A percentile compares a stretch with the other conserved stretches of the same genome.
Evolutionary conservation across 2,888 invertebrate species (phyloP).

Genomic region (Tinea pellionella): DNA sequence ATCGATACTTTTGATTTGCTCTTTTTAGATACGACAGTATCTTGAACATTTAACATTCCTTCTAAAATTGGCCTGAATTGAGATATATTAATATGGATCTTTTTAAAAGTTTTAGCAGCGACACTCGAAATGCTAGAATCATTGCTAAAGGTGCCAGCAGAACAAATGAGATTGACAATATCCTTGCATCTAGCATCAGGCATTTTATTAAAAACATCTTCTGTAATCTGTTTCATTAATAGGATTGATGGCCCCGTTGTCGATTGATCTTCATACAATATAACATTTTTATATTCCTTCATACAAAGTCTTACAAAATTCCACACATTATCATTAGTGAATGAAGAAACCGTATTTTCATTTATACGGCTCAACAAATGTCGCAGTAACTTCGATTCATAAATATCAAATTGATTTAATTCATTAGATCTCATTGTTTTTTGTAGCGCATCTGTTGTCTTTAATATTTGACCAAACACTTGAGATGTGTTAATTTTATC

Average conservation of each 20-base stretch:
- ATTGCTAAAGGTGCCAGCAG: constrained; percentile 67
- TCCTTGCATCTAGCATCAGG: constrained; percentile 51
- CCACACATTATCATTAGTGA: constrained; percentile 62
- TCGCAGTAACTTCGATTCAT: constrained; percentile 63
- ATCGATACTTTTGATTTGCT: constrained; percentile 51
- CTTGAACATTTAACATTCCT: constrained; percentile 67
- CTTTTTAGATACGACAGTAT: constrained; percentile 45
- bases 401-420: constrained; percentile 46
- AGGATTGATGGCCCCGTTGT: constrained; percentile 54
- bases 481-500: constrained; percentile 50
- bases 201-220: constrained; percentile 62
- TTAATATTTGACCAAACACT: constrained; percentile 46
- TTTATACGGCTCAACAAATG: constrained; percentile 69
- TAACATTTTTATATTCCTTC: constrained; percentile 58
- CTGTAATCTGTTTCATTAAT: constrained; percentile 68
- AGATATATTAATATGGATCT: constrained; percentile 72
- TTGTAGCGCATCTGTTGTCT: constrained; percentile 33
- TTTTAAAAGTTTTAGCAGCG: constrained; percentile 74
- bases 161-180: constrained; percentile 63
- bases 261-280: constrained; percentile 40
- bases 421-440: constrained; percentile 29
- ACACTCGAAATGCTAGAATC: constrained; percentile 71
- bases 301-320: constrained; percentile 66
- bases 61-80: constrained; percentile 70
- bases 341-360: constrained; percentile 50